Conservation (phyloP, 2,888 invertebrate genomes). For the Chymomyza fuscimana region DNA sequence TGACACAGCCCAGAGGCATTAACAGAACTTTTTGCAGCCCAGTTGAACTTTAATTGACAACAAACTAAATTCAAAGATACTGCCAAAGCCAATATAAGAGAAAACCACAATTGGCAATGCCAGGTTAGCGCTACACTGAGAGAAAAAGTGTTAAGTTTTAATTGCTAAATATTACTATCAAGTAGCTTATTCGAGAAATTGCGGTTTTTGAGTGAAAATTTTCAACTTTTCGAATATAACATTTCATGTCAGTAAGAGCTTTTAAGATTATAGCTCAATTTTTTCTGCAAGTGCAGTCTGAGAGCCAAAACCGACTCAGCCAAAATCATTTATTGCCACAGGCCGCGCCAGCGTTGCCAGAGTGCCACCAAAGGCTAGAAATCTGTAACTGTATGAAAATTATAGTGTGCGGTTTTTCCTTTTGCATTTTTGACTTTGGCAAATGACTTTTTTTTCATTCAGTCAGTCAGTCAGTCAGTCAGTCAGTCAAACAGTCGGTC, state of each 20-base stretch:
- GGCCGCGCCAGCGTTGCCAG: background rate
- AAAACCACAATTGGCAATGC: background rate
- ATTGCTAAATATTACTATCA: too few species aligned
- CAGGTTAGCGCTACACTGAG: background rate
- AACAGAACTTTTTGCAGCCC: constrained; percentile 53
- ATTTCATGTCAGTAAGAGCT: too few species aligned
- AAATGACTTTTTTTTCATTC: constrained; percentile 62
- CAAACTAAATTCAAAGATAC: constrained; percentile 22
- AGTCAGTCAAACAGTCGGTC: background rate
- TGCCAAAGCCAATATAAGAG: constrained; percentile 3
- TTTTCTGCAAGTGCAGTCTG: background rate
- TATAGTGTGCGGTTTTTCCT: constrained; percentile 58
- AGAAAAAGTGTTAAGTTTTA: background rate
- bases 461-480: background rate
- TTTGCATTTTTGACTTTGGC: constrained; percentile 48
- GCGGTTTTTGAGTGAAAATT: too few species aligned
- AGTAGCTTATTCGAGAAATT: too few species aligned
- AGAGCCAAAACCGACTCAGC: constrained; percentile 38
- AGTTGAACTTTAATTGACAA: constrained; percentile 56
- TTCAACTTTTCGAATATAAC: too few species aligned
- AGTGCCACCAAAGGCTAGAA: constrained; percentile 47
- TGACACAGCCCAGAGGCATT: constrained; percentile 61
- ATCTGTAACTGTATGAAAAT: constrained; percentile 68
- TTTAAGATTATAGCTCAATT: background rate
- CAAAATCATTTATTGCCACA: constrained; percentile 57